These are phyloP conservation scores for Prochilodus magdalenae DNA, from an alignment of 2,113 vertebrate genomes.

Conservation along the genomic window DNA sequence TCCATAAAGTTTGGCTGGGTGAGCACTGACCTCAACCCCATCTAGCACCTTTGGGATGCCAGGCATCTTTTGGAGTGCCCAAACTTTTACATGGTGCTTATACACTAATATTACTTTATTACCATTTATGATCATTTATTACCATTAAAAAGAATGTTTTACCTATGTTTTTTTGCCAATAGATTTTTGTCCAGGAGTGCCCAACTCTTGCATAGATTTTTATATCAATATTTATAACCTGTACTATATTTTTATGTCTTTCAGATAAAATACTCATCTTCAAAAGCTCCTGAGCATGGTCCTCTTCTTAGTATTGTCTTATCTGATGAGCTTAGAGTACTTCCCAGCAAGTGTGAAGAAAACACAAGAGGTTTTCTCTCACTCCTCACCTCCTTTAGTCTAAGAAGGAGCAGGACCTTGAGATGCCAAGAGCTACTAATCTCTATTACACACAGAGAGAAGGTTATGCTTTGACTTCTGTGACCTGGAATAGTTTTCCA, in stretches of 20 bases:
- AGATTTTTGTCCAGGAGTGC: too few species aligned
- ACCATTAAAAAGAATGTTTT: too few species aligned
- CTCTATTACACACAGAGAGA: conserved; percentile 5
- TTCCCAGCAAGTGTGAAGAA: not conserved
- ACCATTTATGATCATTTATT: too few species aligned
- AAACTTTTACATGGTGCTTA: too few species aligned
- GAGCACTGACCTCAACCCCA: too few species aligned
- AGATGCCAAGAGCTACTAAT: not conserved
- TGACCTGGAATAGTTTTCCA: not conserved
- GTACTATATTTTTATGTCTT: not conserved
- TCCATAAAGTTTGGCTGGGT: too few species aligned
- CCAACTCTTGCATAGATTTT: too few species aligned
- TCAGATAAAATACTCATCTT: not conserved
- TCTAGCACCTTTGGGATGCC: too few species aligned
- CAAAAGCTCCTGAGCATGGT: not conserved
- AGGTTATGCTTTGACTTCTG: not conserved
- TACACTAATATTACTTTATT: too few species aligned
- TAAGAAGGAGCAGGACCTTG: conserved; percentile 1
- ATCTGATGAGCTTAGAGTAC: conserved; percentile 8
- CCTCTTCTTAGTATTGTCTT: not conserved
- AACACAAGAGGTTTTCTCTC: conserved; percentile 12
- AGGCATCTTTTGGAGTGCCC: too few species aligned
- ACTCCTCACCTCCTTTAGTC: not conserved
- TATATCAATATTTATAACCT: too few species aligned
- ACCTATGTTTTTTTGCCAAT: too few species aligned